These are phyloP conservation scores for Drosophila ananassae DNA, from an alignment of 1,140 invertebrate species.

Conservation along the genomic window DNA sequence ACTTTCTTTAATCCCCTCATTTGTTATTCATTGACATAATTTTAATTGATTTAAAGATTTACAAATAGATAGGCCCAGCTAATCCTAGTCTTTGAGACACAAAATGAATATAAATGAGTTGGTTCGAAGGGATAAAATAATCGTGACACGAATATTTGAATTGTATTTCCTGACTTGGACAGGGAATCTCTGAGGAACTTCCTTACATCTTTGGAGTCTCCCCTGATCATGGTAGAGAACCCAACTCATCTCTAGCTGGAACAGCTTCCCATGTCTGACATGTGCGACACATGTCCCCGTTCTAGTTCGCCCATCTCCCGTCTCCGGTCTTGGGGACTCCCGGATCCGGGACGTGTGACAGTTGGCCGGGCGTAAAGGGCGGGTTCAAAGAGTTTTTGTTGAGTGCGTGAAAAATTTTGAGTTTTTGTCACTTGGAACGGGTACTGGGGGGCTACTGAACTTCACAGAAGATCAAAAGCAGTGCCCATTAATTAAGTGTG, in stretches of 20 bases:
- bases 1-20: not conserved
- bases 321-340: constrained; percentile 10
- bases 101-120: constrained; percentile 28
- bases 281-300: constrained; percentile 68
- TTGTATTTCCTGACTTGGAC: not conserved
- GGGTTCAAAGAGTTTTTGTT: constrained; percentile 74
- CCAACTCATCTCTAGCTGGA: constrained; percentile 23
- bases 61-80: constrained; percentile 12
- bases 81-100: not conserved
- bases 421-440: constrained; percentile 66
- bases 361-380: constrained; percentile 26
- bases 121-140: not conserved
- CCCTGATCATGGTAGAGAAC: constrained; percentile 2
- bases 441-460: constrained; percentile 55
- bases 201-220: not conserved
- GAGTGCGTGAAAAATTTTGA: constrained; percentile 74
- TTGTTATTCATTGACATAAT: constrained; percentile 9
- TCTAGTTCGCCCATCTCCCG: constrained; percentile 3
- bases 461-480: constrained; percentile 77
- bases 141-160: constrained; percentile 20
- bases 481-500: constrained; percentile 81
- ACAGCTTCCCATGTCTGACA: constrained; percentile 46
- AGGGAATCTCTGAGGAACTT: not conserved
- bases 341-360: constrained; percentile 36
- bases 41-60: constrained; percentile 16